A percentile compares a stretch with the other conserved stretches of the same genome.
Evolutionary conservation across 1,140 invertebrate genomes (phyloP).

Genomic region (Pseudachorutes palmiensis): DNA sequence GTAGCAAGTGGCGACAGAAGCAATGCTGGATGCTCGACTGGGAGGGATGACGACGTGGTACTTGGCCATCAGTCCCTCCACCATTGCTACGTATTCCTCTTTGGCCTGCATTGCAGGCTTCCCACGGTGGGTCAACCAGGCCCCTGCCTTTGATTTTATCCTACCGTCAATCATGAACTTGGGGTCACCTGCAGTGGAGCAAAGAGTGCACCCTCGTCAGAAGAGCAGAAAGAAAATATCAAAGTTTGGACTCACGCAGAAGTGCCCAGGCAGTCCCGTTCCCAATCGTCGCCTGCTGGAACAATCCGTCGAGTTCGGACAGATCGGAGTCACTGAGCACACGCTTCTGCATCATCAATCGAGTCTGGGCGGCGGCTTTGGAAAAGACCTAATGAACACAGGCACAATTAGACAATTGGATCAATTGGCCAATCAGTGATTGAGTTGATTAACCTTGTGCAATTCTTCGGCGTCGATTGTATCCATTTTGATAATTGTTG

Average conservation of each 20-base stretch:
- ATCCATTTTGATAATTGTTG: no score
- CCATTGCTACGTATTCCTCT: conserved; percentile 1
- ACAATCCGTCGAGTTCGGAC: not conserved
- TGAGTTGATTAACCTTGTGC: not conserved
- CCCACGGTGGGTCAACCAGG: not conserved
- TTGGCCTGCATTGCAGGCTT: not conserved
- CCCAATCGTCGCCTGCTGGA: conserved; percentile 11
- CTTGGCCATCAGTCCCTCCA: not conserved
- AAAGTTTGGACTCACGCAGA: not conserved
- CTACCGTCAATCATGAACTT: not conserved
- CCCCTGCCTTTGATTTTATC: not conserved
- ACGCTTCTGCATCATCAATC: not conserved
- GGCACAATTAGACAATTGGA: no score
- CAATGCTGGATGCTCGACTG: not conserved
- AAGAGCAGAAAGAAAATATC: not conserved
- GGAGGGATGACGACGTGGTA: not conserved
- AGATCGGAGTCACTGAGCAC: not conserved
- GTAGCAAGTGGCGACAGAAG: not conserved
- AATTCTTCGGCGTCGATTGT: no score
- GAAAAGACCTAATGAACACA: not conserved
- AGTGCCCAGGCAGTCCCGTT: not conserved
- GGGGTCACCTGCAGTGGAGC: not conserved
- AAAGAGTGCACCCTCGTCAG: not conserved
- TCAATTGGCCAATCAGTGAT: no score
- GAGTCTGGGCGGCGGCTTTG: not conserved